Conservation (phyloP, 2,797 vertebrate species). For the Melanotaenia nigrans region DNA sequence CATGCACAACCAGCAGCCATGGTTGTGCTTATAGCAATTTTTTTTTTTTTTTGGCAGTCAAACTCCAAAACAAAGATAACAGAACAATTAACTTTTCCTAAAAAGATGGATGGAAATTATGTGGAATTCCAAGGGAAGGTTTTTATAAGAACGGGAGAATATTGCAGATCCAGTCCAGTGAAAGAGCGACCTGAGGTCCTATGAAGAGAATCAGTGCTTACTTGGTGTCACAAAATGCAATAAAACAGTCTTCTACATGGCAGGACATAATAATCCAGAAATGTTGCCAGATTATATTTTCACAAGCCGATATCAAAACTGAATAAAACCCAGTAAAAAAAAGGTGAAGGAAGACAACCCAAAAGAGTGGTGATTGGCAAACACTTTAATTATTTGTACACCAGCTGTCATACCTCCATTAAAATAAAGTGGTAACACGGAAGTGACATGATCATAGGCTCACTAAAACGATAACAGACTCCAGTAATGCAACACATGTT, state of each 20-base stretch:
- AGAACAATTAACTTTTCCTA: no score
- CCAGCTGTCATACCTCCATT: constrained; percentile 39
- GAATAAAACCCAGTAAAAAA: constrained; percentile 14
- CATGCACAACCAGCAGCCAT: background rate
- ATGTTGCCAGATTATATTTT: background rate
- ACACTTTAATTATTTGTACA: constrained; percentile 29
- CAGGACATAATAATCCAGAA: background rate
- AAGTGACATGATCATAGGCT: constrained; percentile 8
- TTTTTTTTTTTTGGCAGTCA: no score
- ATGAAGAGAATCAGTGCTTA: background rate
- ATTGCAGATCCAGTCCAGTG: no score
- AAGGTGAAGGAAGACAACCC: constrained; percentile 4
- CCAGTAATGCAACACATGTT: constrained; percentile 60
- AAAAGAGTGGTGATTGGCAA: constrained; percentile 18
- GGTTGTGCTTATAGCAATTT: no score
- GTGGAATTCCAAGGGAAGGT: no score
- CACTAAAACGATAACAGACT: constrained; percentile 22
- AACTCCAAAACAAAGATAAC: no score
- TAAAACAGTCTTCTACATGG: background rate
- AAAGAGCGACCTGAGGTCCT: background rate
- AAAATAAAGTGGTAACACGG: constrained; percentile 52
- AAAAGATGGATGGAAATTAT: no score
- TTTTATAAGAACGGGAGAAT: no score
- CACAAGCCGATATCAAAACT: background rate
- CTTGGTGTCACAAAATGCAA: background rate